phyloP scores from a whole-genome alignment of 2,113 vertebrate genomes.

The Podarcis raffonei region DNA sequence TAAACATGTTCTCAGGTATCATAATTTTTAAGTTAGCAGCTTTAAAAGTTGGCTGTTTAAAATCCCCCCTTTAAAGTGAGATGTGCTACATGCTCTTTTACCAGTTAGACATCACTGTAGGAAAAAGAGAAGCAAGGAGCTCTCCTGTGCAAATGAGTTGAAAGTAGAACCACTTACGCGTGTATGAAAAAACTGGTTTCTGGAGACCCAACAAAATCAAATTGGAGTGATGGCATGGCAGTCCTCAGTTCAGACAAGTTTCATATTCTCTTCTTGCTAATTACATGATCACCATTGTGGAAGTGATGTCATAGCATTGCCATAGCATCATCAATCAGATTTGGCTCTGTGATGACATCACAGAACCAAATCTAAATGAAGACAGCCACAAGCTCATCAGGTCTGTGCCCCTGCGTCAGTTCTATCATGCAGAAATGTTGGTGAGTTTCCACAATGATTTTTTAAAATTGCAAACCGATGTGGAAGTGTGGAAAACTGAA shows the following conservation, averaged over 20 bases:
- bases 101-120: neutral
- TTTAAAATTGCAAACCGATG: no score
- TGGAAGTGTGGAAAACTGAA: no score
- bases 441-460: no score
- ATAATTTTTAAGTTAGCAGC: slow-evolving; percentile 41
- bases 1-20: slow-evolving; percentile 48
- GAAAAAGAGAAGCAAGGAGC: slow-evolving; percentile 1
- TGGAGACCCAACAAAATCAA: neutral
- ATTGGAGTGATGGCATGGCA: neutral
- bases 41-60: neutral
- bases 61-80: neutral
- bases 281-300: neutral
- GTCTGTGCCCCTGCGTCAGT: neutral
- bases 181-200: no score
- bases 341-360: neutral
- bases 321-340: neutral
- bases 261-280: neutral
- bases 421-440: neutral
- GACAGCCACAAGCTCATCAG: neutral
- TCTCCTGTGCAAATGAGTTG: neutral
- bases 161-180: neutral
- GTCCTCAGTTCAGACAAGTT: neutral
- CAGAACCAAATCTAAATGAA: neutral
- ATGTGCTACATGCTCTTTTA: neutral
- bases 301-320: neutral